A percentile compares a stretch with the other conserved stretches of the same genome.
Conservation (phyloP, 2,888 invertebrate species). For the Drosophila fungiperda region DNA sequence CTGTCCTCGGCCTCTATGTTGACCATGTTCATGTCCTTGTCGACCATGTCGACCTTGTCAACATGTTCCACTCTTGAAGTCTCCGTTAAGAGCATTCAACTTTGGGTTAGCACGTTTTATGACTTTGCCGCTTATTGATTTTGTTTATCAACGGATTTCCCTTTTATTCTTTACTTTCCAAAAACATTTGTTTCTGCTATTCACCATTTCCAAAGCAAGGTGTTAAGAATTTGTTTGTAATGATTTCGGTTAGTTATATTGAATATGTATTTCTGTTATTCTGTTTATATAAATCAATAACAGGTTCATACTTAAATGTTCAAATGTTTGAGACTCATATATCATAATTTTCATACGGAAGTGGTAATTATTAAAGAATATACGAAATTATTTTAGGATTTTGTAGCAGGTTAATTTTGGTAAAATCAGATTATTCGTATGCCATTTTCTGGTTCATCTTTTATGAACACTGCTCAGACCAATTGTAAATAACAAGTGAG, state of each 20-base stretch:
- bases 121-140: conserved; percentile 14
- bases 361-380: not conserved
- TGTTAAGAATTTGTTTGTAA: not conserved
- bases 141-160: conserved; percentile 5
- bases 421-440: no score
- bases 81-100: conserved; percentile 71
- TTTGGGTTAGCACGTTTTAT: conserved; percentile 27
- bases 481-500: not conserved
- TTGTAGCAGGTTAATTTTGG: not conserved
- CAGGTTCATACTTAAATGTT: no score
- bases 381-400: not conserved
- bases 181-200: not conserved
- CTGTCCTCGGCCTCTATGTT: conserved; percentile 9
- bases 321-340: not conserved
- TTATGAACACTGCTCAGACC: no score
- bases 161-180: not conserved
- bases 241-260: not conserved
- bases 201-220: not conserved
- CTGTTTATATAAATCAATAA: not conserved
- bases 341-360: not conserved
- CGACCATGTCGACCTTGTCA: conserved; percentile 26
- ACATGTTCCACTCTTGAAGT: not conserved
- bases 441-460: no score
- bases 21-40: conserved; percentile 8
- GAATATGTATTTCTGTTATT: not conserved